These are phyloP conservation scores for Pangasius sanitwongsei DNA, from an alignment of 2,797 vertebrate genomes.

Conservation along the genomic window DNA sequence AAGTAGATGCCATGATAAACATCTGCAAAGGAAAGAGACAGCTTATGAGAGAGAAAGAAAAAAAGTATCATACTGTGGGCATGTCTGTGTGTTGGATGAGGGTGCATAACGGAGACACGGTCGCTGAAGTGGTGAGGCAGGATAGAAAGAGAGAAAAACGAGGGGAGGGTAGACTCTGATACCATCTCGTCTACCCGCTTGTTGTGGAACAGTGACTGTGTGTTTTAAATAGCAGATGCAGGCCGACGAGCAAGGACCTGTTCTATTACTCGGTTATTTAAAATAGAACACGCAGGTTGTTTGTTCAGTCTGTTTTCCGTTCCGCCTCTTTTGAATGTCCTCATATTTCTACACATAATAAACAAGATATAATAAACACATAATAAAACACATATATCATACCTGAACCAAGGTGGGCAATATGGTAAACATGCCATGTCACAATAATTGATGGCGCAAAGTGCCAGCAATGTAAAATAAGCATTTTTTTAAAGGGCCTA, in stretches of 20 bases:
- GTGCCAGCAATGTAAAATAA: not conserved
- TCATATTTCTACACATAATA: not conserved
- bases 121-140: conserved; percentile 51
- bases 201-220: conserved; percentile 74
- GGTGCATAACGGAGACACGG: conserved; percentile 26
- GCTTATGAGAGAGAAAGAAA: not conserved
- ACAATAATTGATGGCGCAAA: not conserved
- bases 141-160: conserved; percentile 45
- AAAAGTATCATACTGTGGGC: conserved; percentile 9
- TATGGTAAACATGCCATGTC: not conserved
- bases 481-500: not conserved
- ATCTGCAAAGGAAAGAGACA: conserved; percentile 13
- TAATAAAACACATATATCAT: too few relatives aligned
- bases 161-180: conserved; percentile 66
- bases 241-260: conserved; percentile 73
- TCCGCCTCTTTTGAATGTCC: not conserved
- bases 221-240: conserved; percentile 76
- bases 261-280: conserved; percentile 65
- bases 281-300: conserved; percentile 68
- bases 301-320: not conserved
- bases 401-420: not conserved
- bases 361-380: not conserved
- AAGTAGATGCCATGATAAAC: conserved; percentile 32
- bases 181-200: conserved; percentile 73
- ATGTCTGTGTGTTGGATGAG: conserved; percentile 52